phyloP scores from a whole-genome alignment of 2,797 vertebrate genomes.

The Pristis pectinata region DNA sequence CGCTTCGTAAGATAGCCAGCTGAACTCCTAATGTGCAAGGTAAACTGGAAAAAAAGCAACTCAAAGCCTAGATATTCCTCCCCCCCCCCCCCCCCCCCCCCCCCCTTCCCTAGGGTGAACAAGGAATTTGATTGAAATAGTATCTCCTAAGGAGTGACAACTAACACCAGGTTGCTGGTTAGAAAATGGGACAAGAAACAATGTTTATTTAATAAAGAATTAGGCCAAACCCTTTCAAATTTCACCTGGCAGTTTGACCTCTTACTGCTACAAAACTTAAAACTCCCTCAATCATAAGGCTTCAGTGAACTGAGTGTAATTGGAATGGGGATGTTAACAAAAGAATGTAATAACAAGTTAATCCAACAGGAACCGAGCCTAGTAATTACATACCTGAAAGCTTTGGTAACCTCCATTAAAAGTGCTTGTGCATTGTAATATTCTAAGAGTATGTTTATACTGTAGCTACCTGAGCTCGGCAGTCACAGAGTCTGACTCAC shows the following conservation, averaged over 20 bases:
- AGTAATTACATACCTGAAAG: constrained; percentile 39
- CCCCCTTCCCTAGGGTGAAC: background rate
- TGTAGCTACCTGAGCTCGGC: constrained; percentile 24
- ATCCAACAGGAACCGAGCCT: constrained; percentile 26
- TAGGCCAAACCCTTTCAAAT: constrained; percentile 2
- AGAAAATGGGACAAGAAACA: background rate
- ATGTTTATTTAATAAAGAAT: background rate
- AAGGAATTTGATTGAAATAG: background rate
- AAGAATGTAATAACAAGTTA: constrained; percentile 38
- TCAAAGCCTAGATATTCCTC: background rate
- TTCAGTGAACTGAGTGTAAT: background rate
- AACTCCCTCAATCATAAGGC: background rate
- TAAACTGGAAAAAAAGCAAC: background rate
- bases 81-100: too few species aligned
- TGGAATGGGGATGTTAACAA: constrained; percentile 14
- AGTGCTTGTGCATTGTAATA: background rate
- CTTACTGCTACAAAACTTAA: background rate
- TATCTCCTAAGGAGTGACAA: constrained; percentile 11
- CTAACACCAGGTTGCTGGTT: constrained; percentile 10
- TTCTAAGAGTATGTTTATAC: background rate
- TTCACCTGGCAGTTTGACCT: constrained; percentile 13
- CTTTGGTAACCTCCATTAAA: background rate
- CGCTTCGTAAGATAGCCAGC: background rate
- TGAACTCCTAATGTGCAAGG: background rate
- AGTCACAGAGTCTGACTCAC: background rate